Evolutionary conservation across 2,888 invertebrate species (phyloP).

Genomic region (Ophioninae sp.): DNA sequence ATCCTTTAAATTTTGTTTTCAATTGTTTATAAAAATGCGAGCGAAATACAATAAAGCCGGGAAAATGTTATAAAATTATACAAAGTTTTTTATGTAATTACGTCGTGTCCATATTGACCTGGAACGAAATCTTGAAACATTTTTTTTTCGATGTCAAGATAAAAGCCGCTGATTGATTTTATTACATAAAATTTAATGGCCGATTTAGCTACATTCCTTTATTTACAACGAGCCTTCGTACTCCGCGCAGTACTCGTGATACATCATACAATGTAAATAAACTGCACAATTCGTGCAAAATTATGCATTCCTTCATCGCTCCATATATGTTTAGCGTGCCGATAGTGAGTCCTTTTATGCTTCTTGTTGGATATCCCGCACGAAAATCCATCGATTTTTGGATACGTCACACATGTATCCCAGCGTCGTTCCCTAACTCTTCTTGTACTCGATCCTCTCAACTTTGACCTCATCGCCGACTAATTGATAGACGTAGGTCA

Average conservation of each 20-base stretch:
- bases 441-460: slow-evolving; percentile 98
- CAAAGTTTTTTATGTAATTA: too few relatives aligned
- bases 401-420: slow-evolving; percentile 22
- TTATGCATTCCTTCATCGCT: slow-evolving; percentile 46
- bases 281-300: slow-evolving; percentile 42
- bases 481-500: slow-evolving; percentile 98
- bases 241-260: slow-evolving; percentile 49
- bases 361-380: slow-evolving; percentile 20
- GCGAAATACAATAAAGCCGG: too few relatives aligned
- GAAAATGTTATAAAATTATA: too few relatives aligned
- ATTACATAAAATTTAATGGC: not conserved
- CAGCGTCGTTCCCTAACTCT: slow-evolving; percentile 83
- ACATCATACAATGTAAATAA: slow-evolving; percentile 57
- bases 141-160: too few relatives aligned
- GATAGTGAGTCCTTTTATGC: slow-evolving; percentile 19
- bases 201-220: slow-evolving; percentile 55
- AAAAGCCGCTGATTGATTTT: not conserved
- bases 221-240: slow-evolving; percentile 67
- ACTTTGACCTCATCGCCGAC: slow-evolving; percentile 99
- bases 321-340: slow-evolving; percentile 34
- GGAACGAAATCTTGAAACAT: too few relatives aligned
- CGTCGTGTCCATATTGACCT: too few relatives aligned
- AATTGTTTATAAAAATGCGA: too few relatives aligned
- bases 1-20: too few relatives aligned
- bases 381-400: slow-evolving; percentile 37